A percentile compares a stretch with the other conserved stretches of the same genome.
Conservation (phyloP, 2,797 vertebrate species). For the Lepilemur ruficaudatus region DNA sequence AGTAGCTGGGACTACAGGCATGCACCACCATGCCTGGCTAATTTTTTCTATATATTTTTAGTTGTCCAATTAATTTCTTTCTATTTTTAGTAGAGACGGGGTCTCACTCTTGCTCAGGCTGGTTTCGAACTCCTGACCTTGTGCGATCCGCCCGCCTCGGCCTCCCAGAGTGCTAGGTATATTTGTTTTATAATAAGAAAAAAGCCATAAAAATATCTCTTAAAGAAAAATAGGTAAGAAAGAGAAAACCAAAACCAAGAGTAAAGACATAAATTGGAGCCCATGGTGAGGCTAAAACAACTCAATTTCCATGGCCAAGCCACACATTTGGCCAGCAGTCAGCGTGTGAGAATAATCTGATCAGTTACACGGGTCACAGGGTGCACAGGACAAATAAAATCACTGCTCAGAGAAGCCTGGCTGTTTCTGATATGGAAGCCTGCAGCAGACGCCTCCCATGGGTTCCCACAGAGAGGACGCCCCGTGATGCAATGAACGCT, state of each 20-base stretch:
- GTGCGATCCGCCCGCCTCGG: no score
- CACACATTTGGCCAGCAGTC: background rate
- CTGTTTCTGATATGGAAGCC: background rate
- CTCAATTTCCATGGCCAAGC: slow-evolving; percentile 12
- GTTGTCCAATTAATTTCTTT: no score
- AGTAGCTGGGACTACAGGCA: no score
- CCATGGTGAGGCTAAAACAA: background rate
- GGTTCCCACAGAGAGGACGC: background rate
- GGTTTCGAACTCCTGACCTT: no score
- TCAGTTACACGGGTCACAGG: background rate
- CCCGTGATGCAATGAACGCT: background rate
- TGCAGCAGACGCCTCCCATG: slow-evolving; percentile 11
- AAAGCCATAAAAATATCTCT: slow-evolving; percentile 32
- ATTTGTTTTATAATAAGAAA: slow-evolving; percentile 40
- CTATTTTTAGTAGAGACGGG: no score
- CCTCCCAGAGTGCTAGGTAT: background rate
- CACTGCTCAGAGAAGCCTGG: slow-evolving; percentile 41
- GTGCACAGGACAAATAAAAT: slow-evolving; percentile 40
- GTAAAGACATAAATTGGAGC: slow-evolving; percentile 38
- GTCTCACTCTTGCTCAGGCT: no score
- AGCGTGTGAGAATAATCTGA: slow-evolving; percentile 41
- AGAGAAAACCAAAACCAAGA: slow-evolving; percentile 23
- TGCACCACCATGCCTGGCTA: no score
- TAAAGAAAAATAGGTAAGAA: slow-evolving; percentile 58
- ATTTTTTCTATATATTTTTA: no score